A percentile compares a stretch with the other conserved stretches of the same genome.
phyloP scores from a whole-genome alignment of 2,797 vertebrate species.

The Arvicola amphibius region DNA sequence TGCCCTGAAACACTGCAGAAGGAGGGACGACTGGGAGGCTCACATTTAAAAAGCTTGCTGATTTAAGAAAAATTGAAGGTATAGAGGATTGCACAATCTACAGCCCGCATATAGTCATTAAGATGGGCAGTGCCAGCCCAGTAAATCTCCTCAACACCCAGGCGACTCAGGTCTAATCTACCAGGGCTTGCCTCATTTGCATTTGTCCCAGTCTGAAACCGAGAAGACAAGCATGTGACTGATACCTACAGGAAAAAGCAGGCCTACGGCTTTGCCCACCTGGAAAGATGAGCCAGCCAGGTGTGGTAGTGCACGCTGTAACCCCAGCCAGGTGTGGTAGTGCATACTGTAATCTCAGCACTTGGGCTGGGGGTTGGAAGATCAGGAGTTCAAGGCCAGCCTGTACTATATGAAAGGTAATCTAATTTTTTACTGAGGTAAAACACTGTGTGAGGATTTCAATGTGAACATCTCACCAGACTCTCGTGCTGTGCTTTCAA shows the following conservation, averaged over 20 bases:
- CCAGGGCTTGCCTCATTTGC: background rate
- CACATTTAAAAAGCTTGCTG: background rate
- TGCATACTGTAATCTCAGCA: background rate
- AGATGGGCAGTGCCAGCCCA: background rate
- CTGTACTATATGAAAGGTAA: background rate
- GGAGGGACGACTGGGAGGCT: background rate
- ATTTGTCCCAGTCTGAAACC: background rate
- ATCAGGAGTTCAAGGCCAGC: background rate
- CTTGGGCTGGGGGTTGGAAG: background rate
- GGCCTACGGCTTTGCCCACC: background rate
- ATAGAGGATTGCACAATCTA: background rate
- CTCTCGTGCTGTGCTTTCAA: slow-evolving; percentile 92
- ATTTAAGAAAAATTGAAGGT: slow-evolving; percentile 31
- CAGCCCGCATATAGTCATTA: background rate
- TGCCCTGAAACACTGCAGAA: background rate
- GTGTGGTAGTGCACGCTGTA: no score
- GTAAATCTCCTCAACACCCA: background rate
- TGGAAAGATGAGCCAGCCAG: background rate
- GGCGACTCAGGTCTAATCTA: background rate
- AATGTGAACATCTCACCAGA: slow-evolving; percentile 88
- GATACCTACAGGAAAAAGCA: background rate
- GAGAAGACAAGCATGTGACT: background rate
- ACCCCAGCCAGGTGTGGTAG: background rate
- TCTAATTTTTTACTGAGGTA: slow-evolving; percentile 33
- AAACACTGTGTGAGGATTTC: slow-evolving; percentile 32